phyloP scores from a whole-genome alignment of 53 echinoderm and acorn worm genomes.

The Antedon mediterranea region DNA sequence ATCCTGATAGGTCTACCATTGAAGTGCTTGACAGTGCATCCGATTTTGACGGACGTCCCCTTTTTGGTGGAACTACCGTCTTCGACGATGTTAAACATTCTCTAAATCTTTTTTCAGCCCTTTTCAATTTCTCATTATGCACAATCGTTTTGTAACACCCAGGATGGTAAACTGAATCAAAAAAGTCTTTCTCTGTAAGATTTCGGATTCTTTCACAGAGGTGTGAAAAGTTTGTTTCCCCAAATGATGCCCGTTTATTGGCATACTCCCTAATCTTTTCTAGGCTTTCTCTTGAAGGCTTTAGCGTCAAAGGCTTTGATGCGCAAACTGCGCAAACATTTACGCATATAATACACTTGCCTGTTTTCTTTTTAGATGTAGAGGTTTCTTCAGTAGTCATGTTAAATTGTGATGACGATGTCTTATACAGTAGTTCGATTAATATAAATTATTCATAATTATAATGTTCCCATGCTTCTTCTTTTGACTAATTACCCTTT shows the following conservation, averaged over 20 bases:
- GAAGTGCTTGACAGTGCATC: constrained; percentile 8
- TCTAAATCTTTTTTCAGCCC: constrained; percentile 17
- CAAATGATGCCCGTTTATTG: constrained; percentile 19
- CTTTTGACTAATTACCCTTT: too few relatives aligned
- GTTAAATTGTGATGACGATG: too few relatives aligned
- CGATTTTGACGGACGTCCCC: constrained; percentile 19
- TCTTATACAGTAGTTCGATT: too few relatives aligned
- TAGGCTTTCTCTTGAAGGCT: constrained; percentile 15
- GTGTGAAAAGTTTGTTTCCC: constrained; percentile 28
- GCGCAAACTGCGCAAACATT: neutral
- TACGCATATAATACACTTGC: constrained; percentile 4
- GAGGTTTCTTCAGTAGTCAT: too few relatives aligned
- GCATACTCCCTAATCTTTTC: constrained; percentile 21
- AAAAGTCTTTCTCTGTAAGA: constrained; percentile 25
- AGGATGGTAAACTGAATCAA: too few relatives aligned
- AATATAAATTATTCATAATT: too few relatives aligned
- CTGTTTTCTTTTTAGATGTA: constrained; percentile 3
- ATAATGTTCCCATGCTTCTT: too few relatives aligned
- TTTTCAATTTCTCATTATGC: constrained; percentile 17
- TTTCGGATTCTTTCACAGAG: constrained; percentile 22
- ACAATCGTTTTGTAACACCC: too few relatives aligned
- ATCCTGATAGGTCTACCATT: constrained; percentile 8
- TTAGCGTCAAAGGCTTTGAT: constrained; percentile 10
- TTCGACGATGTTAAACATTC: constrained; percentile 17
- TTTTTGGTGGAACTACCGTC: constrained; percentile 13